phyloP scores from a whole-genome alignment of 2,888 invertebrate species.

The Pollenia angustigena region DNA sequence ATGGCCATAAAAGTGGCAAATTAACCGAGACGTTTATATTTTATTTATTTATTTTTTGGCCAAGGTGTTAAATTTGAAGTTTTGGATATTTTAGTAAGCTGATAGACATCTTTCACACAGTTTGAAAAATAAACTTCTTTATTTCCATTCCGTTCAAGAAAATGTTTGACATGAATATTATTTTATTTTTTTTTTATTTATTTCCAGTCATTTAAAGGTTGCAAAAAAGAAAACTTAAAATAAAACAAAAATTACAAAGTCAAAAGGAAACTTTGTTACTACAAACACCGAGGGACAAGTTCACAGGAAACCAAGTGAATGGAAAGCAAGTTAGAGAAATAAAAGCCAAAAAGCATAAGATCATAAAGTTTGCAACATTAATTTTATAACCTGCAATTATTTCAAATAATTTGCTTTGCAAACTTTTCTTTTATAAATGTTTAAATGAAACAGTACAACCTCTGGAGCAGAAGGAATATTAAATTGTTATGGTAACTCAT shows the following conservation, averaged over 20 bases:
- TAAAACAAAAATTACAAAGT: too few species aligned
- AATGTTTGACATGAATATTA: neutral
- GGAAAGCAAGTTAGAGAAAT: conserved; percentile 31
- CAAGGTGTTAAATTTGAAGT: too few species aligned
- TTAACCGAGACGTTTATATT: too few species aligned
- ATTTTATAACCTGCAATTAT: conserved; percentile 73
- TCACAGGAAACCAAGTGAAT: conserved; percentile 39
- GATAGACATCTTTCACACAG: too few species aligned
- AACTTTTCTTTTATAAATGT: neutral
- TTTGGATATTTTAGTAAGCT: too few species aligned
- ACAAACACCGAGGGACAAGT: conserved; percentile 12
- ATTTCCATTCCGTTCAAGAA: conserved; percentile 16
- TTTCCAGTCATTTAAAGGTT: conserved; percentile 51
- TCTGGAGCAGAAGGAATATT: conserved; percentile 7
- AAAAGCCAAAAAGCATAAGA: conserved; percentile 69
- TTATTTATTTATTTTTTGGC: too few species aligned
- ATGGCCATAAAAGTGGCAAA: too few species aligned
- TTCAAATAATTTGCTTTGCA: conserved; percentile 61
- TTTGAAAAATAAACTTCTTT: too few species aligned
- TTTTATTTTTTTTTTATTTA: conserved; percentile 41
- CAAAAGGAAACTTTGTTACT: too few species aligned
- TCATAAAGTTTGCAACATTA: conserved; percentile 72
- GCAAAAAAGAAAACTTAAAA: neutral
- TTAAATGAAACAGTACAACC: too few species aligned
- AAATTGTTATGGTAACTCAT: conserved; percentile 58